Evolutionary conservation across 2,113 vertebrate species (phyloP).

Genomic region (Leucopternis melanops): DNA sequence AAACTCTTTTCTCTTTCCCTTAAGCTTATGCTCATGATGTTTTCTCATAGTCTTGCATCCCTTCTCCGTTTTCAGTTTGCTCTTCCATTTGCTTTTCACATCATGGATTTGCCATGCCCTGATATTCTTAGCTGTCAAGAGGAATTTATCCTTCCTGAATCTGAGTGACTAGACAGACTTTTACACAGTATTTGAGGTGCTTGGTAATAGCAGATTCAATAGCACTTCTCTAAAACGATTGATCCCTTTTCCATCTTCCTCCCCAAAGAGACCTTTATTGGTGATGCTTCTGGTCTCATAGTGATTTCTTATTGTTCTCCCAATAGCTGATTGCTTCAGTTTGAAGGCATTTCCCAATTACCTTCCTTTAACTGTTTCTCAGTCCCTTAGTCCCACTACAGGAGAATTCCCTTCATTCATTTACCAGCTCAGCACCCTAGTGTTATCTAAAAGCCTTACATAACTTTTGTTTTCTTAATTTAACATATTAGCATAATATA

Average conservation of each 20-base stretch:
- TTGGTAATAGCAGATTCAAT: neutral
- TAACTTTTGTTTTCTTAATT: slow-evolving; percentile 14
- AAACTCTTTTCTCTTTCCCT: neutral
- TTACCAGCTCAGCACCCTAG: neutral
- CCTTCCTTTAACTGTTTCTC: neutral
- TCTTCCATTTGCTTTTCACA: neutral
- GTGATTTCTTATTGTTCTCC: neutral
- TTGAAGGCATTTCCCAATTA: neutral
- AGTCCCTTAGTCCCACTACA: neutral
- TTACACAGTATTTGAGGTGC: neutral
- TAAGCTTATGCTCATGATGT: neutral
- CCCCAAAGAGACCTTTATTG: neutral
- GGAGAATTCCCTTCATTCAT: neutral
- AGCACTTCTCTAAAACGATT: neutral
- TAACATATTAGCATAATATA: slow-evolving; percentile 41
- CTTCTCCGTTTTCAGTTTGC: neutral
- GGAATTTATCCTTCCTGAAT: neutral
- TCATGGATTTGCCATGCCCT: neutral
- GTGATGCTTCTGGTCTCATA: neutral
- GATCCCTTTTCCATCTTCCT: neutral
- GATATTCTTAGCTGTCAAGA: neutral
- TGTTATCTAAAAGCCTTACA: neutral
- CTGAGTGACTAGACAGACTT: neutral
- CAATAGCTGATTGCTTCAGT: neutral
- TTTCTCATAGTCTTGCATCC: neutral